Conservation (phyloP, 2,797 vertebrate species). For the Schizopygopsis pylzovi region DNA sequence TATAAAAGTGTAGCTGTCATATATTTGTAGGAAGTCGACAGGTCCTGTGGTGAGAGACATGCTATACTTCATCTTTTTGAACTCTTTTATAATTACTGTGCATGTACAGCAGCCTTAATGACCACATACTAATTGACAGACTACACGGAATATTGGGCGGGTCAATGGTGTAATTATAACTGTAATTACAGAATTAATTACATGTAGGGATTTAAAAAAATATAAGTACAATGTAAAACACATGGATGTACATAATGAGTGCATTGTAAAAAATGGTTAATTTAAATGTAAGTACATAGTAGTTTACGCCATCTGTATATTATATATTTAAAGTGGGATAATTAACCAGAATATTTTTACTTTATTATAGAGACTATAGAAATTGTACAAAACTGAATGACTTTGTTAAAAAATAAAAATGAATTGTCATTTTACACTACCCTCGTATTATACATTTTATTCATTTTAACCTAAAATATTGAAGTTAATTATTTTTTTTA, state of each 20-base stretch:
- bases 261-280: neutral
- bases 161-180: neutral
- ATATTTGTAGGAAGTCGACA: neutral
- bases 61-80: neutral
- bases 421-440: neutral
- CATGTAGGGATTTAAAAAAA: neutral
- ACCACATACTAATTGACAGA: too few species aligned
- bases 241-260: neutral
- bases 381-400: neutral
- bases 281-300: neutral
- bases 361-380: too few species aligned
- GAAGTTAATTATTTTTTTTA: neutral
- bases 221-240: neutral
- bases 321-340: neutral
- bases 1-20: neutral
- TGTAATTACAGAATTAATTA: neutral
- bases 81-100: neutral
- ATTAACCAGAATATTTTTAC: neutral
- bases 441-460: neutral
- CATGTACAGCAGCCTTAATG: neutral
- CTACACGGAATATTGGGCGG: neutral
- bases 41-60: neutral
- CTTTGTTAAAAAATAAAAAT: neutral
- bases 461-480: neutral
- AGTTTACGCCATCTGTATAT: neutral